These are phyloP conservation scores for Sebastes melanostomus DNA, from an alignment of 2,797 vertebrate species.

Conservation along the genomic window DNA sequence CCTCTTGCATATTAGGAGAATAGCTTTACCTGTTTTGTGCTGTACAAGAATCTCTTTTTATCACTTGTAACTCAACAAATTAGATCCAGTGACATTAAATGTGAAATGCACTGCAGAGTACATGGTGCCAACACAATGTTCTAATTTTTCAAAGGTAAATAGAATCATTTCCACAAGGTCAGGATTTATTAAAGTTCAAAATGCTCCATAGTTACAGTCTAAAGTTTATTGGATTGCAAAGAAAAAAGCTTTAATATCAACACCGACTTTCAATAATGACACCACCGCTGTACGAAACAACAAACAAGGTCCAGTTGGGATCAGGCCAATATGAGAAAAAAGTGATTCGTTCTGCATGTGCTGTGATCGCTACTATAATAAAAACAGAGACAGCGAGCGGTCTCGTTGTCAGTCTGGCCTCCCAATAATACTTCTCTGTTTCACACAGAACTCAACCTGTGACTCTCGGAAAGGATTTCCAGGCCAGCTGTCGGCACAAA, in stretches of 20 bases:
- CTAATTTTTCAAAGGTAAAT: not conserved
- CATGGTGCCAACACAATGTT: not conserved
- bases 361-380: not conserved
- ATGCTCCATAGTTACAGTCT: not conserved
- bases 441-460: constrained; percentile 57
- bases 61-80: not conserved
- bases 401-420: constrained; percentile 33
- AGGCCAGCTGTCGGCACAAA: constrained; percentile 45
- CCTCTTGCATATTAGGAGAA: not conserved
- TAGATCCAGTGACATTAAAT: not conserved
- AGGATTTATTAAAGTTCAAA: not conserved
- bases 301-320: constrained; percentile 2
- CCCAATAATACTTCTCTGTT: constrained; percentile 43
- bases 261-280: not conserved
- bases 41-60: not conserved
- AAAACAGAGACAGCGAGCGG: constrained; percentile 23
- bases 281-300: not conserved
- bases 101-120: not conserved
- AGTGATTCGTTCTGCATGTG: constrained; percentile 1
- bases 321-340: not conserved
- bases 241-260: not conserved
- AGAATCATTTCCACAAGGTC: not conserved
- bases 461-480: constrained; percentile 56
- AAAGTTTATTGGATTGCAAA: not conserved
- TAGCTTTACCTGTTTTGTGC: not conserved